Conservation (phyloP, 2,113 vertebrate species). For the Prunella fulvescens region DNA sequence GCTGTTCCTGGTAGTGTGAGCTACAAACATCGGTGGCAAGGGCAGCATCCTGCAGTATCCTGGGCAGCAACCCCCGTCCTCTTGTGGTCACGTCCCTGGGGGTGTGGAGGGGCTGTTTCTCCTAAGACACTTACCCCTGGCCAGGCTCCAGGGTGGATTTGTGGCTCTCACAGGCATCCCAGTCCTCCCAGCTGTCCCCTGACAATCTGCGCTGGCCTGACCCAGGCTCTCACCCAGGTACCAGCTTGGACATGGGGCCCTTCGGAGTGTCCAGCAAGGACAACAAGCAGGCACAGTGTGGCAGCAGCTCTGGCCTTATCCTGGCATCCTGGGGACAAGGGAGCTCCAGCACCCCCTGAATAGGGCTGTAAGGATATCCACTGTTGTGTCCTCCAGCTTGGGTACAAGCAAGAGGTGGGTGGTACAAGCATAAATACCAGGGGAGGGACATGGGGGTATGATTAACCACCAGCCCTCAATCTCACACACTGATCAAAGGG, state of each 20-base stretch:
- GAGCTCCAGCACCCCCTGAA: neutral
- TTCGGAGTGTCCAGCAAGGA: neutral
- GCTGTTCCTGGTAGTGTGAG: neutral
- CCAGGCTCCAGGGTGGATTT: slow-evolving; percentile 42
- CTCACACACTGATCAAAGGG: fast-evolving
- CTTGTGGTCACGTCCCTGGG: neutral
- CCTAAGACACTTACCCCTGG: neutral
- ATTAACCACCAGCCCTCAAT: fast-evolving
- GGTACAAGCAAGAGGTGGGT: neutral
- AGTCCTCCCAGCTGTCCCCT: slow-evolving; percentile 58
- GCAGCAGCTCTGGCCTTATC: neutral
- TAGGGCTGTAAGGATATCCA: neutral
- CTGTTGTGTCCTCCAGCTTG: neutral
- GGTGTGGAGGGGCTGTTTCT: neutral
- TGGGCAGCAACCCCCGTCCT: fast-evolving
- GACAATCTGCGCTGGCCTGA: slow-evolving; percentile 7
- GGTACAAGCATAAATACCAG: neutral
- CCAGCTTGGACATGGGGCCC: fast-evolving
- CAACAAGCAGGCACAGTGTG: fast-evolving
- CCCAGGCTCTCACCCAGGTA: slow-evolving; percentile 26
- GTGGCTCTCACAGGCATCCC: slow-evolving; percentile 10
- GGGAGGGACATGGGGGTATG: neutral
- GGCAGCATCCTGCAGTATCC: neutral
- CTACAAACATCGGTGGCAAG: neutral
- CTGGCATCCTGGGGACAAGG: too few relatives aligned